phyloP scores from a whole-genome alignment of 2,888 invertebrate species.

The Drosophila maculinotata region DNA sequence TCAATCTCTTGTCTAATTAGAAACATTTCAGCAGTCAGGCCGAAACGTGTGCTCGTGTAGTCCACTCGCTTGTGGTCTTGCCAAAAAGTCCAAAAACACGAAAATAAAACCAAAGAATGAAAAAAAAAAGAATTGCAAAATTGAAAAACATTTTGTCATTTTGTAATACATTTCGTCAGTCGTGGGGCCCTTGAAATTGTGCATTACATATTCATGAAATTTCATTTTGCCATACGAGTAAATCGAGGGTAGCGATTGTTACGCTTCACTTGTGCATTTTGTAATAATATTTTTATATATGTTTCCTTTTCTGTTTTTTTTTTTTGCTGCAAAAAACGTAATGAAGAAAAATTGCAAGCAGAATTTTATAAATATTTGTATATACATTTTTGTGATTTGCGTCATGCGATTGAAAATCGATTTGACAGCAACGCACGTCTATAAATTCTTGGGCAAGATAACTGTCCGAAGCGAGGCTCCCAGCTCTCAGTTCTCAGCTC shows the following conservation, averaged over 20 bases:
- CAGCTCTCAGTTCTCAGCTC: too few species aligned
- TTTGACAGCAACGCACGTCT: constrained; percentile 36
- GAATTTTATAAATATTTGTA: background rate
- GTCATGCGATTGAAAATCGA: constrained; percentile 56
- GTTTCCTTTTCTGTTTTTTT: background rate
- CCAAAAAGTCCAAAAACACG: constrained; percentile 45
- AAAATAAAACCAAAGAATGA: constrained; percentile 9
- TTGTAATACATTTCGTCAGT: constrained; percentile 40
- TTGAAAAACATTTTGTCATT: constrained; percentile 31
- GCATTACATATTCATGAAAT: constrained; percentile 21
- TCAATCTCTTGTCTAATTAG: constrained; percentile 71
- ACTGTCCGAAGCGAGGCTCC: constrained; percentile 23
- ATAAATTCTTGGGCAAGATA: constrained; percentile 24
- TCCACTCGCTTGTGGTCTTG: constrained; percentile 36
- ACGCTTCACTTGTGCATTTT: constrained; percentile 42
- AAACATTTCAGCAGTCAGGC: constrained; percentile 51
- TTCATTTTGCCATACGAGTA: constrained; percentile 31
- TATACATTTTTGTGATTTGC: constrained; percentile 31
- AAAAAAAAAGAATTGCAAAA: constrained; percentile 8
- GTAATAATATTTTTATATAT: constrained; percentile 6
- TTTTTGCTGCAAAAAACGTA: too few species aligned
- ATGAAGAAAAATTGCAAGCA: too few species aligned
- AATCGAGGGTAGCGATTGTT: constrained; percentile 39
- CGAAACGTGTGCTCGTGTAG: constrained; percentile 33
- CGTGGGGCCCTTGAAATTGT: constrained; percentile 33